Evolutionary conservation across 2,888 invertebrate species (phyloP), one percentile per base, ranked within the genome.

Genomic region (Apeira syringaria): DNA sequence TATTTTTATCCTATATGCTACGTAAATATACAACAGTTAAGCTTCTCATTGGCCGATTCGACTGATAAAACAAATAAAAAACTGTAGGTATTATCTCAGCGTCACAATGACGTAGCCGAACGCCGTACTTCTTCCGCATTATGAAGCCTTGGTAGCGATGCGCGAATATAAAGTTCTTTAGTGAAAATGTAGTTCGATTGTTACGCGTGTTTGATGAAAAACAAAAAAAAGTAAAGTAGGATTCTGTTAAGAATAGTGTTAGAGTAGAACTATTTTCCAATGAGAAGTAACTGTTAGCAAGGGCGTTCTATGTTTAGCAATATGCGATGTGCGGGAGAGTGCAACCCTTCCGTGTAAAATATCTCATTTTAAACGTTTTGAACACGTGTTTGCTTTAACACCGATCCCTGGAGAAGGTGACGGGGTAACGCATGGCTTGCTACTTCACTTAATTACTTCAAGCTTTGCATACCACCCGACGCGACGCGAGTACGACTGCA

Each of bases 281-380:
- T 68, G 74, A 73, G 62, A 62, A 62, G 64, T 59, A 61, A 61
- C 53, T 53, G 51, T 51, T 51, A 30, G 47, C 45, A 64, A 64
- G 71, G 72, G 24, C 9, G 39, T 39, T 45, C 74, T 81, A 80
- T 78, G 82, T 85, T 83, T 84, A 80, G 85, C 84, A 69, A 79
- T 72, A 50, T 46, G 75, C 74, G 69, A 72, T 68, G 68, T 67
- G 73, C 68, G 64, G 65, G 65, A 70, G 67, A 59, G 42, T 60
- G 71, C 74, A 85, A 84, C 88, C 88, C 88, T 86, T 88, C 75
- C 60, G 66, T 75, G 80, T 87, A 82, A 82, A 85, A 83, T 80
- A 81, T 82, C 72, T 80, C 74, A 74, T 68, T 81, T 84, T 80
- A 81, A 84, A 75, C 74, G 80, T 67, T 79, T 62, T 68, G 67